Base-by-base conservation (phyloP, 2,113 vertebrate species). In the Dipodomys ordii region DNA sequence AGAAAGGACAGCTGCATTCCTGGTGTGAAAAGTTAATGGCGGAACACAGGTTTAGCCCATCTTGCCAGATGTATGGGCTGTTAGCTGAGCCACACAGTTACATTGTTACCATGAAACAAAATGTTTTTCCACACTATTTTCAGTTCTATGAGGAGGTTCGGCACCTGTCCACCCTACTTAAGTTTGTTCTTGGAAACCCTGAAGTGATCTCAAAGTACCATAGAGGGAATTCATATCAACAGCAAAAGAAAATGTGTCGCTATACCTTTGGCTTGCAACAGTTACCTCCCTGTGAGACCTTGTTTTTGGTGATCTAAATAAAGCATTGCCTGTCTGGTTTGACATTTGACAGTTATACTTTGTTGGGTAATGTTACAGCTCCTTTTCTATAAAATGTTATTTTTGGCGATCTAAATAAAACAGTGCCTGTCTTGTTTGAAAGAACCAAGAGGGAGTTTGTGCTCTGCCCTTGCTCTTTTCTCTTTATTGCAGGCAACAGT, bases 351-450 rank as follows among this genome's bases (percentile, higher is more conserved):
- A 87, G 78, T 62, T 82, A 28, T 44, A 49, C 81, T 87, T 94
- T 71, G 76, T 69, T 71, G 60, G 69, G 76, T 92, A 79, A 92
- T 89, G 67, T 93, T 89, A 93, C 72, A 71, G 53, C 86, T 94
- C 84, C 22, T 49, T 78, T 94, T 95, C 84, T 87, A 76, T 94
- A 73, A 91, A 89, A 89, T 80, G 77, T 80, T 89, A 81, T 93
- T 96, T 97, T 94, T 69, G 91, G 89, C 83, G 74, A 60, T 92
- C 80, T 91, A 88, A 94, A 89, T 94, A 95, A 97, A 96, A 88
- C 4, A 20, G 91, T 92, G n/a, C 73, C 72, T 39, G 15, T 89
- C 80, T 92, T 84, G 27, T 85, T 92, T 73, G 76, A 94, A 88
- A 95, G 83, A 92, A 90, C 46, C 62, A 82, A 32, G 35, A 83